These are phyloP conservation scores for Neofelis nebulosa DNA, from an alignment of 2,113 vertebrate genomes.

Conservation along the genomic window DNA sequence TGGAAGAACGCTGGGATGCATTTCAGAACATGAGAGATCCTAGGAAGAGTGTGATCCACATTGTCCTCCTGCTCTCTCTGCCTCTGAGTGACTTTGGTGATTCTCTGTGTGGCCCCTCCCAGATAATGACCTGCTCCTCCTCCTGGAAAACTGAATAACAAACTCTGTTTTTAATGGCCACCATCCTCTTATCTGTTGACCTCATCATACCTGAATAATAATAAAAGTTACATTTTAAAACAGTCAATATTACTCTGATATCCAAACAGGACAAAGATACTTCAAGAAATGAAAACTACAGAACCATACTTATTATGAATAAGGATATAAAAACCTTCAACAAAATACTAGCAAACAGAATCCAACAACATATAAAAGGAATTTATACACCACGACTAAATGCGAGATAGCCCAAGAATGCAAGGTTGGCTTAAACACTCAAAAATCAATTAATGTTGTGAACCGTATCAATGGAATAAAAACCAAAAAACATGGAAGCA, in stretches of 20 bases:
- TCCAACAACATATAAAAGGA: not conserved
- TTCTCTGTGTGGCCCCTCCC: not conserved
- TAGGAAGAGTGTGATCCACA: not conserved
- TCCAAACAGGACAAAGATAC: not conserved
- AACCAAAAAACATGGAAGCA: not conserved
- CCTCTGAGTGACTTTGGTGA: not conserved
- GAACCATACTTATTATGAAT: not conserved
- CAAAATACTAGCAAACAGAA: not conserved
- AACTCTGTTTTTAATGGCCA: not conserved
- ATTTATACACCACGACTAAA: not conserved
- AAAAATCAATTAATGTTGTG: not conserved
- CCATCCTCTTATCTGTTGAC: not conserved
- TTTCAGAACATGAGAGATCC: not conserved
- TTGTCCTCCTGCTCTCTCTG: not conserved
- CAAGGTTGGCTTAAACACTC: not conserved
- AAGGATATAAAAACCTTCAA: not conserved
- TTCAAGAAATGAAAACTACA: not conserved
- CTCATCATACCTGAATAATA: not conserved
- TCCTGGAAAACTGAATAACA: not conserved
- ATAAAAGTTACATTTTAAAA: slow-evolving; percentile 26
- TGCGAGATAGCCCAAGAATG: slow-evolving; percentile 27
- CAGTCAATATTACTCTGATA: not conserved
- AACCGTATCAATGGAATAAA: not conserved
- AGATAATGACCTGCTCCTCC: not conserved
- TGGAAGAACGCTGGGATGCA: not conserved